Evolutionary conservation across 2,113 vertebrate genomes (phyloP), one percentile per base, ranked within the genome.

Genomic region (Rutilus rutilus): DNA sequence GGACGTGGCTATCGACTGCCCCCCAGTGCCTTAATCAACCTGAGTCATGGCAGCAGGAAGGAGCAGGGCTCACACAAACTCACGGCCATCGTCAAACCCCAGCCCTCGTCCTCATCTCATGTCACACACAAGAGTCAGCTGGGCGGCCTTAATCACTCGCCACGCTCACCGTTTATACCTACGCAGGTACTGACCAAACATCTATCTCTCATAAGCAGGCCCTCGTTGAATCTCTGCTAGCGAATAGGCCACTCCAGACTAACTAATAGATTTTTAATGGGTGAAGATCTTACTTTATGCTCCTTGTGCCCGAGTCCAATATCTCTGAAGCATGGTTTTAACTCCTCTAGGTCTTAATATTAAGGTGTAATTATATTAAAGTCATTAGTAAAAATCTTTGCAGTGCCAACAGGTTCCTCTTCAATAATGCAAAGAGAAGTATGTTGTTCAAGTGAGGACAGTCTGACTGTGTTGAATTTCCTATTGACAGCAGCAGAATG

Each of bases 11-110:
- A 99, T 93, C 96, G 98, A 87, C 92, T 99, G 85, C 98, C 97
- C 30, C 95, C 97, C 90, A 97, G 96, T 93, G 97, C 98, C 93
- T 97, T 99, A 94, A 97, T 99, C 83, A 99, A 98, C 88, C 92
- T 99, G 85, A 97, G 97, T 91, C 95, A 99, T 30, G 98, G 98
- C 42, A 92, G 83, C 88, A 96, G 98, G 33, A 93, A 93, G 83
- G 97, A 99, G 91, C 95, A 92, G 82, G 94, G 94, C 80, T 93
- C 93, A 85, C 96, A 97, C 88, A 99, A 98, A 86, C 94, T 98
- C 93, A 97, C 95, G 11, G 97, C 97, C 87, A 94, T 98, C 42
- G 97, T 99, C 89, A 99, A 99, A 92, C 98, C 97, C 57, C 98
- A 99, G 67, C 97, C 96, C 78, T 84, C 90, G 71, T 85, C 86